phyloP scores from a whole-genome alignment of 2,113 vertebrate species.

The Montifringilla adamsi region DNA sequence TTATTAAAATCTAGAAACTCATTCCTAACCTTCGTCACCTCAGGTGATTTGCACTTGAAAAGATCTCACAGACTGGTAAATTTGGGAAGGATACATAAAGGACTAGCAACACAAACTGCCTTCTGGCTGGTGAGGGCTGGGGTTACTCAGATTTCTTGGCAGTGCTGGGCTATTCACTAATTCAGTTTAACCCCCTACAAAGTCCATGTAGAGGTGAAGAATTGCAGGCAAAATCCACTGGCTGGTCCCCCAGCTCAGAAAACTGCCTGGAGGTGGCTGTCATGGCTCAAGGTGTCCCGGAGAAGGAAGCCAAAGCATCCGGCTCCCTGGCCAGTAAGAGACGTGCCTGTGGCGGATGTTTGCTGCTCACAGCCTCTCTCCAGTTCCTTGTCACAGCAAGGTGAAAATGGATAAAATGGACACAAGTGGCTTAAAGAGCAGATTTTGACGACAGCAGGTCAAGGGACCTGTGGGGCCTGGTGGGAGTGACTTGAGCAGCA shows the following conservation, averaged over 20 bases:
- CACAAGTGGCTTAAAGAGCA: background rate
- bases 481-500: rapidly evolving
- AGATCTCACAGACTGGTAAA: conserved; percentile 4
- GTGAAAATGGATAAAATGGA: background rate
- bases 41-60: conserved; percentile 34
- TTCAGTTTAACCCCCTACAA: background rate
- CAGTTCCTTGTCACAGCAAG: background rate
- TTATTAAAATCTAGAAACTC: conserved; percentile 43
- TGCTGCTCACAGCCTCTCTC: background rate
- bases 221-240: background rate
- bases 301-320: background rate
- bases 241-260: background rate
- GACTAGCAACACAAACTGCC: background rate
- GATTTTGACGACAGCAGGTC: background rate
- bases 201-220: background rate
- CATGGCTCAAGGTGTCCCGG: rapidly evolving
- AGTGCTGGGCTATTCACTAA: background rate
- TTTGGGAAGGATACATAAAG: conserved; percentile 27
- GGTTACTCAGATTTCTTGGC: background rate
- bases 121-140: background rate
- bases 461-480: rapidly evolving
- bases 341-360: background rate
- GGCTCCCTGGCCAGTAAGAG: background rate
- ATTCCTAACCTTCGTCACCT: conserved; percentile 16
- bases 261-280: background rate